Conservation (phyloP, 2,888 invertebrate species). For the Tachina lurida region DNA sequence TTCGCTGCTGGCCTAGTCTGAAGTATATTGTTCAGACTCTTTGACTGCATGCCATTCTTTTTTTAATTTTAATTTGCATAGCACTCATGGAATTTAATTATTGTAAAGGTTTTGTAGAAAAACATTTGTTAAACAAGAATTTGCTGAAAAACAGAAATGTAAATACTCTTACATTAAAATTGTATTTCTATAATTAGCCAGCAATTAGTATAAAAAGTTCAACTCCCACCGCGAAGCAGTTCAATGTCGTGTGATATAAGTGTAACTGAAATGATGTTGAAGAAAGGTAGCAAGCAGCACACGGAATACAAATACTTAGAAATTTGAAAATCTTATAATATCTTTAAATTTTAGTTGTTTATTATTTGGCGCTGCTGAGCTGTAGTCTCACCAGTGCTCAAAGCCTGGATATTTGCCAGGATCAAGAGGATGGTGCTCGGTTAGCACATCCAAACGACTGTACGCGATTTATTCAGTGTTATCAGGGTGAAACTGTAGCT, state of each 20-base stretch:
- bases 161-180: neutral
- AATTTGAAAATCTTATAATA: conserved; percentile 1
- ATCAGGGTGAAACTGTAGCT: conserved; percentile 65
- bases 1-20: neutral
- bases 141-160: neutral
- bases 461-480: conserved; percentile 74
- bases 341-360: conserved; percentile 20
- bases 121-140: conserved; percentile 4
- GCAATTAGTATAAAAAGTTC: conserved; percentile 39
- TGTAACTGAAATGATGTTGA: neutral
- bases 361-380: conserved; percentile 10
- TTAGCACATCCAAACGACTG: conserved; percentile 75
- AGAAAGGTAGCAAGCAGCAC: neutral
- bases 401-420: conserved; percentile 73
- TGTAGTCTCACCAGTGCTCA: neutral
- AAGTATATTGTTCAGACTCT: neutral
- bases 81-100: conserved; percentile 16
- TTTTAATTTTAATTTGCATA: neutral
- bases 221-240: neutral
- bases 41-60: neutral
- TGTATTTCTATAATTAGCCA: neutral
- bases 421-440: conserved; percentile 74
- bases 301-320: neutral
- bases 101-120: neutral
- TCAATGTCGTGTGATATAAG: neutral